A percentile compares a stretch with the other conserved stretches of the same genome.
Evolutionary conservation across 2,113 vertebrate species (phyloP).

Genomic region (Myxocyprinus asiaticus): DNA sequence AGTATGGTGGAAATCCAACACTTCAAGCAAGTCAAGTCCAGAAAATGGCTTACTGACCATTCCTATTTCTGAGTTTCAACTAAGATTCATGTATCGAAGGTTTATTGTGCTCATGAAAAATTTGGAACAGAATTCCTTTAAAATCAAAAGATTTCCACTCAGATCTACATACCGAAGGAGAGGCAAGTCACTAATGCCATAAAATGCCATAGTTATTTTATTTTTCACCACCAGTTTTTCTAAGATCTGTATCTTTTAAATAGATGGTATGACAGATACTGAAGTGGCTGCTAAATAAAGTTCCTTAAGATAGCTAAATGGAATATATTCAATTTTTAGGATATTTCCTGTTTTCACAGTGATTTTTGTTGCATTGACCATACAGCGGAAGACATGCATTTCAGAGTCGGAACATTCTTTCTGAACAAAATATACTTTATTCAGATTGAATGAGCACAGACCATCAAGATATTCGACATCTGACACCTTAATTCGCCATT

Average conservation of each 20-base stretch:
- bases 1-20: slow-evolving; percentile 73
- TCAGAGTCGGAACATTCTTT: fast-evolving
- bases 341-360: slow-evolving; percentile 51
- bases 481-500: fast-evolving
- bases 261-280: slow-evolving; percentile 47
- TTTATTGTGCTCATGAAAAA: background rate
- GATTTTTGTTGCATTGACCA: slow-evolving; percentile 68
- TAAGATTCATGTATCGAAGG: slow-evolving; percentile 74
- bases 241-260: slow-evolving; percentile 62
- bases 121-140: slow-evolving; percentile 53
- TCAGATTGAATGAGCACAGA: slow-evolving; percentile 68
- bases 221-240: slow-evolving; percentile 65
- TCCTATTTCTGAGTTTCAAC: slow-evolving; percentile 68
- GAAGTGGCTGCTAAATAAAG: slow-evolving; percentile 57
- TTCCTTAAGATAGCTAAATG: slow-evolving; percentile 57
- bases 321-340: background rate
- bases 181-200: slow-evolving; percentile 5
- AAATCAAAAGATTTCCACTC: slow-evolving; percentile 66
- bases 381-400: slow-evolving; percentile 61
- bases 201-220: slow-evolving; percentile 32
- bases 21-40: slow-evolving; percentile 62
- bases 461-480: slow-evolving; percentile 56
- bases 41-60: slow-evolving; percentile 52
- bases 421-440: slow-evolving; percentile 62
- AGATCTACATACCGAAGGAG: slow-evolving; percentile 71